Conservation (phyloP, 2,113 vertebrate genomes). For the Pseudois nayaur region DNA sequence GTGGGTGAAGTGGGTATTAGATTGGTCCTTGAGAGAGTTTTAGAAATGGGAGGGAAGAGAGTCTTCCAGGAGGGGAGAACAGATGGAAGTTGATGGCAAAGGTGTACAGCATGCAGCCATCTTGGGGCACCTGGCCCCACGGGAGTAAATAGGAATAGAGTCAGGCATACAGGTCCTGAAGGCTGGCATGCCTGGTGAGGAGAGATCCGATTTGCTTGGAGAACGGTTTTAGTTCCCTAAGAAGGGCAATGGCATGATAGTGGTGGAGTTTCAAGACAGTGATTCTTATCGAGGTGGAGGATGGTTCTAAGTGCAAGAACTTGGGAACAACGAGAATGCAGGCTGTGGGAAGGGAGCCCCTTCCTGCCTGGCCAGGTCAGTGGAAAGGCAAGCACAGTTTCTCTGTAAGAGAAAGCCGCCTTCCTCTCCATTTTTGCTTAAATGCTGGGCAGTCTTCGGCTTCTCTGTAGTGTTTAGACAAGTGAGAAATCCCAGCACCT, state of each 20-base stretch:
- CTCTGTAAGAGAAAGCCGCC: not conserved
- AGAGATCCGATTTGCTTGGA: not conserved
- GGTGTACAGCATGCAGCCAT: rapidly evolving
- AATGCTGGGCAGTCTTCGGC: not conserved
- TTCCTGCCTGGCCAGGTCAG: not conserved
- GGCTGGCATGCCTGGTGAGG: not conserved
- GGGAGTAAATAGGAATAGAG: not conserved
- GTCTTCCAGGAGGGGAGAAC: not conserved
- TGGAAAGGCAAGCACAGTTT: not conserved
- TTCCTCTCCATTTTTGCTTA: not conserved
- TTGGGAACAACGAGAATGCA: not conserved
- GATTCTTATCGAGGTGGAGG: not conserved
- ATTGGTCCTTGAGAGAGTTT: not conserved
- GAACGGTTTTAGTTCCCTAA: not conserved
- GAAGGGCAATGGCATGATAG: not conserved
- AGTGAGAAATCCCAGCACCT: not conserved
- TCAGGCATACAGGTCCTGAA: not conserved
- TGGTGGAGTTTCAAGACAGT: not conserved
- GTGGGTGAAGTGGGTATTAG: not conserved
- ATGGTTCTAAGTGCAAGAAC: not conserved
- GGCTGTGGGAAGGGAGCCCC: not conserved
- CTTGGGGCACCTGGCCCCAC: not conserved
- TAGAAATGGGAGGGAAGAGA: not conserved
- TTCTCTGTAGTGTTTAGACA: not conserved
- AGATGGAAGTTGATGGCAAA: not conserved